These are phyloP conservation scores for Gambusia affinis DNA, from an alignment of 2,113 vertebrate species.

Conservation along the genomic window DNA sequence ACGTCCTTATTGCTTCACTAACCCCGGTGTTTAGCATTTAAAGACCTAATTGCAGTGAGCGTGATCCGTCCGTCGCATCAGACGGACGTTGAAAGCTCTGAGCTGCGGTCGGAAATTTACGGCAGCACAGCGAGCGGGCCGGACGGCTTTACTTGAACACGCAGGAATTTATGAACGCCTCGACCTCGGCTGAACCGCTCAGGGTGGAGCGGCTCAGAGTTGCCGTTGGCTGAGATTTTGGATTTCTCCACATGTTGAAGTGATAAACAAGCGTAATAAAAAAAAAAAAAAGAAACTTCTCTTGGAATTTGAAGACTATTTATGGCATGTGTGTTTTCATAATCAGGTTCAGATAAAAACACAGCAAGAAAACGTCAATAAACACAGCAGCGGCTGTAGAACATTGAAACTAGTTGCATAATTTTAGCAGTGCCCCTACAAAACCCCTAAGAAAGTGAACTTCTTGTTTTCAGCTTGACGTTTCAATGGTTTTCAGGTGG, in stretches of 20 bases:
- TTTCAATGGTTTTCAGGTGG: background rate
- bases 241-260: slow-evolving; percentile 7
- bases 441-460: background rate
- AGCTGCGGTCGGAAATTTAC: background rate
- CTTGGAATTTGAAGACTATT: slow-evolving; percentile 4
- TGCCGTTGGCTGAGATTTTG: background rate
- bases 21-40: slow-evolving; percentile 10
- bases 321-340: background rate
- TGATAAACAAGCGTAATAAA: slow-evolving; percentile 11
- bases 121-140: background rate
- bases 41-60: slow-evolving; percentile 4
- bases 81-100: background rate
- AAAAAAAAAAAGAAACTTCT: background rate
- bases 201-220: slow-evolving; percentile 8
- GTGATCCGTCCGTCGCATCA: background rate
- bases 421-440: background rate
- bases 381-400: background rate
- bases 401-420: background rate
- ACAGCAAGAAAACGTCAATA: background rate
- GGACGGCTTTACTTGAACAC: slow-evolving; percentile 4
- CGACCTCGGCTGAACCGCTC: background rate
- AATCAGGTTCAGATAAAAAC: background rate
- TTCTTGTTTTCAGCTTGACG: background rate
- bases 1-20: background rate
- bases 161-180: slow-evolving; percentile 3